phyloP scores from a whole-genome alignment of 2,113 vertebrate species.

The Tauraco erythrolophus region DNA sequence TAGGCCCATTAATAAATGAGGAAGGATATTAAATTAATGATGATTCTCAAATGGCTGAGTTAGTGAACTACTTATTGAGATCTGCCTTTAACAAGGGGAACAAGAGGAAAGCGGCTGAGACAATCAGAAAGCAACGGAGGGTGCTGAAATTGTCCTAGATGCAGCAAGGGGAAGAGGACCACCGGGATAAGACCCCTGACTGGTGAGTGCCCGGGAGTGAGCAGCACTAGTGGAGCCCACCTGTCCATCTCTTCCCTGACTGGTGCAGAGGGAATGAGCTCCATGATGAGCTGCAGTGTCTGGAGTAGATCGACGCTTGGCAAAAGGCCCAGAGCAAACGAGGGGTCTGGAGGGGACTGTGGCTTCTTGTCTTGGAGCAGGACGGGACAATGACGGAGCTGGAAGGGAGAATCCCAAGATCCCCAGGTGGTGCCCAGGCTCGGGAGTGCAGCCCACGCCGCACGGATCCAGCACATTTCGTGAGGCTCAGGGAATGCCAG shows the following conservation, averaged over 20 bases:
- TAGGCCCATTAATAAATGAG: conserved; percentile 76
- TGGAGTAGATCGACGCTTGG: rapidly evolving
- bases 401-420: neutral
- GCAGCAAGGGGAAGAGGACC: neutral
- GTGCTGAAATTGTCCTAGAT: neutral
- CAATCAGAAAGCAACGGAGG: neutral
- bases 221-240: rapidly evolving
- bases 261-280: neutral
- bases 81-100: conserved; percentile 63
- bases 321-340: neutral
- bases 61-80: conserved; percentile 72
- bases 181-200: rapidly evolving
- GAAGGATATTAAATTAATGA: conserved; percentile 76
- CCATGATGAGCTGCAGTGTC: rapidly evolving
- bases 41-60: conserved; percentile 74
- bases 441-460: neutral
- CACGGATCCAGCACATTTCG: rapidly evolving
- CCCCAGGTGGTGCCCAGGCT: neutral
- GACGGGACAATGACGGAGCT: rapidly evolving
- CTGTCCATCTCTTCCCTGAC: rapidly evolving
- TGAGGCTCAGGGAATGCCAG: rapidly evolving
- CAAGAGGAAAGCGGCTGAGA: conserved; percentile 51
- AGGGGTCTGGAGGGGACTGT: too few species aligned
- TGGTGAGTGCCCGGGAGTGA: rapidly evolving
- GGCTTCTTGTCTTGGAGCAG: neutral